Evolutionary conservation across 2,888 invertebrate species (phyloP).

Genomic region (Leucophora obtusa): DNA sequence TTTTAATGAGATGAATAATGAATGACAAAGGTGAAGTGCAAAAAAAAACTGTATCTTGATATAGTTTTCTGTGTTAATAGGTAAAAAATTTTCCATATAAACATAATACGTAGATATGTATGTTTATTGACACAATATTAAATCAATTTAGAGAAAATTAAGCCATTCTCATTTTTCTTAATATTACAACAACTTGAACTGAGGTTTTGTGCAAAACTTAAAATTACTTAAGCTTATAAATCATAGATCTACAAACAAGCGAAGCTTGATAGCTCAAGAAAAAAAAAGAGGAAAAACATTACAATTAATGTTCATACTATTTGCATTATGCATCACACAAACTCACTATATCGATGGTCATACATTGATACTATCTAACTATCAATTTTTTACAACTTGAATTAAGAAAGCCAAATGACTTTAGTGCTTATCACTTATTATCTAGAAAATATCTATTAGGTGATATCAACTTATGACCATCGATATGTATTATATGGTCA

Average conservation of each 20-base stretch:
- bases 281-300: conserved; percentile 21
- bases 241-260: conserved; percentile 34
- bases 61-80: background rate
- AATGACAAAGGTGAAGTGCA: conserved; percentile 54
- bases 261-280: conserved; percentile 29
- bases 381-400: too few relatives aligned
- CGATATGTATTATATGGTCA: conserved; percentile 16
- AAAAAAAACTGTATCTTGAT: conserved; percentile 17
- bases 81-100: conserved; percentile 45
- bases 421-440: too few relatives aligned
- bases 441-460: too few relatives aligned
- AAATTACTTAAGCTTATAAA: conserved; percentile 52
- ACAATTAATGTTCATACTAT: conserved; percentile 49
- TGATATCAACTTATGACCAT: too few relatives aligned
- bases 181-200: background rate
- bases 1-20: conserved; percentile 51
- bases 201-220: conserved; percentile 1
- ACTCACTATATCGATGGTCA: background rate
- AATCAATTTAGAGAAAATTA: conserved; percentile 4
- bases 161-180: conserved; percentile 34
- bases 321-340: conserved; percentile 49
- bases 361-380: too few relatives aligned
- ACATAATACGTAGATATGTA: background rate
- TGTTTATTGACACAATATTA: conserved; percentile 10
- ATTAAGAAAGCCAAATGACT: too few relatives aligned